phyloP scores from a whole-genome alignment of 2,888 invertebrate species.

The Calameuta idolon region DNA sequence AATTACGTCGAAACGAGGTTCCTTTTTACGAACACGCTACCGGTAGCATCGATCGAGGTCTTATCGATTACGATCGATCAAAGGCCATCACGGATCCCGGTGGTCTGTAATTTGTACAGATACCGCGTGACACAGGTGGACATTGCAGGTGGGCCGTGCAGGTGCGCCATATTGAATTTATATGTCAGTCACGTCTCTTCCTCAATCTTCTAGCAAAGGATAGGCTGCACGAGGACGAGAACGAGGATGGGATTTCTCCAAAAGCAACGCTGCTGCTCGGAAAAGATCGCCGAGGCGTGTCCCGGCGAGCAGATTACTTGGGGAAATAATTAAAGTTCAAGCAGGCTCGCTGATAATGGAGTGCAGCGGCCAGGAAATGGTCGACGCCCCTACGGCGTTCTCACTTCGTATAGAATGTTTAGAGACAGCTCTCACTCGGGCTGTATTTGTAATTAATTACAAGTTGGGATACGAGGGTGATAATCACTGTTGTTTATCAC shows the following conservation, averaged over 20 bases:
- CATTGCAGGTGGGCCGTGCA: background rate
- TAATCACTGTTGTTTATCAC: background rate
- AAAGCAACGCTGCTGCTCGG: background rate
- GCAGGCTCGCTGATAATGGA: background rate
- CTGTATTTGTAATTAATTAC: slow-evolving; percentile 1
- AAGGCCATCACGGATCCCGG: background rate
- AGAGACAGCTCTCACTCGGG: background rate
- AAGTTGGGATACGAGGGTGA: background rate
- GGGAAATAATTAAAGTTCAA: background rate
- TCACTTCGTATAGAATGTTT: background rate
- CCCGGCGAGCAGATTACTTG: background rate
- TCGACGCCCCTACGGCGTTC: background rate
- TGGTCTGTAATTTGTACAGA: background rate
- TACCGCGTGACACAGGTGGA: background rate
- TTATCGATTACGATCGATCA: background rate
- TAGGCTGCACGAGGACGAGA: background rate
- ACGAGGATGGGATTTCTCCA: background rate
- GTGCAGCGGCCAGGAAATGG: background rate
- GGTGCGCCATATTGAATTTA: background rate
- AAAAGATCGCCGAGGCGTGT: background rate
- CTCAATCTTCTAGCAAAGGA: background rate
- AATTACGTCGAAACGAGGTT: background rate
- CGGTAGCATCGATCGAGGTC: background rate
- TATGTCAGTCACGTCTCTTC: background rate
- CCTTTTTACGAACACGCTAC: background rate